Percentiles rank a stretch among this genome's conserved stretches.
Evolutionary conservation across 92 coral and sea anemone genomes (phyloP).

Genomic region (Palythoa grandiflora): DNA sequence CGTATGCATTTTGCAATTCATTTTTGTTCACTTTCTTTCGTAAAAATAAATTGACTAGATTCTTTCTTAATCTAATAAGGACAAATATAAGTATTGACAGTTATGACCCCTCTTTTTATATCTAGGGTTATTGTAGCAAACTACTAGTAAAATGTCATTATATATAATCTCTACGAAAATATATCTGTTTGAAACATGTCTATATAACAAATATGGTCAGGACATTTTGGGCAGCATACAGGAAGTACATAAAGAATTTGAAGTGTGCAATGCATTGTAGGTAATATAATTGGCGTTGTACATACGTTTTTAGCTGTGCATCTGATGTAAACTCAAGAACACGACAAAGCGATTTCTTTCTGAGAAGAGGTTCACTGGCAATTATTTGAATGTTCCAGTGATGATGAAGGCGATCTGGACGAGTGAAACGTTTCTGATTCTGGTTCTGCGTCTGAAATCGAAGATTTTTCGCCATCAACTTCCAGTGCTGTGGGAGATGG

Average conservation of each 20-base stretch:
- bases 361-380: conserved; percentile 4
- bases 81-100: conserved; percentile 3
- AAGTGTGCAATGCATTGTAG: conserved; percentile 8
- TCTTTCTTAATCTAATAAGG: too few species aligned
- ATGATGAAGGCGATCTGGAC: conserved; percentile 5
- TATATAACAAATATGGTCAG: neutral
- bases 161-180: neutral
- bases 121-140: conserved; percentile 22
- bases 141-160: neutral
- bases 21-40: too few species aligned
- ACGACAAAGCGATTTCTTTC: conserved; percentile 22
- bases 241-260: neutral
- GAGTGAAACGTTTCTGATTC: conserved; percentile 11
- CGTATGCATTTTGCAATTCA: too few species aligned
- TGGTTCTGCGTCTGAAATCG: conserved; percentile 6
- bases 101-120: conserved; percentile 12
- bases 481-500: conserved; percentile 4
- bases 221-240: conserved; percentile 23
- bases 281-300: conserved; percentile 2
- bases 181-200: conserved; percentile 3
- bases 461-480: conserved; percentile 21
- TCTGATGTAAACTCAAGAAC: conserved; percentile 1
- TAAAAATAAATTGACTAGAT: too few species aligned
- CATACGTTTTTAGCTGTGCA: conserved; percentile 5
- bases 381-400: conserved; percentile 10